phyloP scores from a whole-genome alignment of 2,113 vertebrate species.

The Suricata suricatta region DNA sequence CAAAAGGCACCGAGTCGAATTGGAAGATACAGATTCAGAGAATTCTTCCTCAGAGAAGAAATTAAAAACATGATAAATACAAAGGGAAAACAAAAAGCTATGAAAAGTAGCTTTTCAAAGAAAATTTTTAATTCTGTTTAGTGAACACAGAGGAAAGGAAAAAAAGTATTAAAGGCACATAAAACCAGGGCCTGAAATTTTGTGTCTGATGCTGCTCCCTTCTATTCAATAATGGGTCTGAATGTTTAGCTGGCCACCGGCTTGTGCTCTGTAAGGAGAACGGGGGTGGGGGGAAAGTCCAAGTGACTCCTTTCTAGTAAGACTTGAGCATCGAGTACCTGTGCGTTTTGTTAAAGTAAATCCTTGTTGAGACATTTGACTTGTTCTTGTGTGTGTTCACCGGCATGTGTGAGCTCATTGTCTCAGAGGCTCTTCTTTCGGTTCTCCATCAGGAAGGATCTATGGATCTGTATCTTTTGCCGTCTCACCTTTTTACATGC shows the following conservation, averaged over 20 bases:
- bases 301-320: slow-evolving; percentile 80
- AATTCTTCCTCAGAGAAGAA: slow-evolving; percentile 94
- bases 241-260: slow-evolving; percentile 81
- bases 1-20: slow-evolving; percentile 92
- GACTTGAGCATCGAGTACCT: slow-evolving; percentile 82
- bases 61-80: slow-evolving; percentile 92
- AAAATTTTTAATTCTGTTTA: slow-evolving; percentile 70
- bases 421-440: slow-evolving; percentile 58
- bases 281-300: slow-evolving; percentile 56
- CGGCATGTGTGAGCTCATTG: not conserved
- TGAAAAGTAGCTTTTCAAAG: slow-evolving; percentile 72
- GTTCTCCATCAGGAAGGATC: slow-evolving; percentile 51
- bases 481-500: slow-evolving; percentile 57
- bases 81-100: slow-evolving; percentile 76
- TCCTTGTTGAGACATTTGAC: slow-evolving; percentile 82
- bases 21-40: slow-evolving; percentile 90
- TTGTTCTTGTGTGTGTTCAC: slow-evolving; percentile 81
- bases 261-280: slow-evolving; percentile 82
- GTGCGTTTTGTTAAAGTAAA: slow-evolving; percentile 84
- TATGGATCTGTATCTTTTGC: slow-evolving; percentile 42
- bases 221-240: slow-evolving; percentile 83
- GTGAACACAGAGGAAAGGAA: slow-evolving; percentile 79
- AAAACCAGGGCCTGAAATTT: slow-evolving; percentile 85
- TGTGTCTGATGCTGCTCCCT: slow-evolving; percentile 85
- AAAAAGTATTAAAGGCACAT: slow-evolving; percentile 87